Evolutionary conservation across 2,797 vertebrate genomes (phyloP), one percentile per base, ranked within the genome.

Genomic region (Aselliscus stoliczkanus): DNA sequence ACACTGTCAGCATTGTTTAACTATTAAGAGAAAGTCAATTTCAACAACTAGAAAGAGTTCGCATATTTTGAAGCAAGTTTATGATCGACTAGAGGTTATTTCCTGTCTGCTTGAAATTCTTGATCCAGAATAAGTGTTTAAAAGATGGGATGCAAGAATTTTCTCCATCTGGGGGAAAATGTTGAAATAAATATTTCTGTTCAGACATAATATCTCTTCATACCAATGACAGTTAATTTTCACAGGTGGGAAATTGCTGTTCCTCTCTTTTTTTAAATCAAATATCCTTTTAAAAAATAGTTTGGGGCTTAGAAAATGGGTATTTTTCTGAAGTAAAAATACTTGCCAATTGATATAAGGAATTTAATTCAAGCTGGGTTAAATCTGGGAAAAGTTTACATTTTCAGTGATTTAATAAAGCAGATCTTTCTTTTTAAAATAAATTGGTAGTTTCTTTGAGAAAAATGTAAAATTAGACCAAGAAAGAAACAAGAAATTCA

Each of bases 221-320:
- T 94, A 67, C 52, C 80, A 97, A 95, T 34, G 52, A 75, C 65
- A 91, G 58, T 52, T 88, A 83, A 95, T 96, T 96, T 97, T 96
- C 93, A 97, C 94, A 96, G 88, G 62, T 94, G 12, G 54, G 89
- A 95, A 96, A 93, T 93, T 96, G 89, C 52, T 67, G 39, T 89
- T 93, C 39, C 37, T 73, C 37, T 84, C 15, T 87, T 90, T 88
- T 95, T 42, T 31, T 56, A 77, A 77, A 73, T 77, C 12, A 91
- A 80, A 39, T 90, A 86, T 92, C 29, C 21, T 56, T 73, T 90
- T 65, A 60, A 96, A 95, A 96, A 94, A 93, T 86, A 94, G 85
- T 44, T 90, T 88, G 91, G 86, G 25, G 52, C 73, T 92, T 84
- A 29, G 58, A 96, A 94, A 93, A 93, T 39, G 12, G 25, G 27